These are phyloP conservation scores for Chromis chromis DNA, from an alignment of 2,797 vertebrate genomes.

Conservation along the genomic window DNA sequence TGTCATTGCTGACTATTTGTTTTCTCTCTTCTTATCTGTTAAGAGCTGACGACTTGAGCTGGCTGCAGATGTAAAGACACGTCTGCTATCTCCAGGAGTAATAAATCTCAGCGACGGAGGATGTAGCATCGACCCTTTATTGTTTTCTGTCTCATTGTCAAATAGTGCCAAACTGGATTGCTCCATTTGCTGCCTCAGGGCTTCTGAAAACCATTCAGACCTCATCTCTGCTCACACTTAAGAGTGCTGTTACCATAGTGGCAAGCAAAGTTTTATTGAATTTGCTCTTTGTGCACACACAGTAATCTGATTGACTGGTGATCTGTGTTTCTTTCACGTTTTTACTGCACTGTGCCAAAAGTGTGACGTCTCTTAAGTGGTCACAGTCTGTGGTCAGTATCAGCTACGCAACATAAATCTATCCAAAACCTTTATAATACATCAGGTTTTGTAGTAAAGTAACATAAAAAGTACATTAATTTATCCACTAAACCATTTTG, in stretches of 20 bases:
- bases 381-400: neutral
- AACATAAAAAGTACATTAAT: neutral
- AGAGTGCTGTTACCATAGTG: slow-evolving; percentile 26
- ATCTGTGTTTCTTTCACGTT: neutral
- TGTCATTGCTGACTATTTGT: slow-evolving; percentile 1
- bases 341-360: neutral
- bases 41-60: slow-evolving; percentile 84
- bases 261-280: slow-evolving; percentile 20
- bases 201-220: neutral
- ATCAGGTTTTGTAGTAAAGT: neutral
- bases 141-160: neutral
- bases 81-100: slow-evolving; percentile 1
- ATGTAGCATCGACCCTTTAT: neutral
- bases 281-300: slow-evolving; percentile 8
- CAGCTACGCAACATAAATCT: neutral
- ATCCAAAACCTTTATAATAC: neutral
- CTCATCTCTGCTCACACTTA: neutral
- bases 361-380: neutral
- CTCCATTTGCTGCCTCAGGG: slow-evolving; percentile 23
- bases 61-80: slow-evolving; percentile 77
- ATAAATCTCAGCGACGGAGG: slow-evolving; percentile 1
- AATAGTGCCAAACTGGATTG: neutral
- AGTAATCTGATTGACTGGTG: slow-evolving; percentile 9
- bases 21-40: slow-evolving; percentile 25
- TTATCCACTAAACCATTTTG: neutral